These are phyloP conservation scores for Amazona ochrocephala DNA, from an alignment of 2,797 vertebrate genomes.

Conservation along the genomic window DNA sequence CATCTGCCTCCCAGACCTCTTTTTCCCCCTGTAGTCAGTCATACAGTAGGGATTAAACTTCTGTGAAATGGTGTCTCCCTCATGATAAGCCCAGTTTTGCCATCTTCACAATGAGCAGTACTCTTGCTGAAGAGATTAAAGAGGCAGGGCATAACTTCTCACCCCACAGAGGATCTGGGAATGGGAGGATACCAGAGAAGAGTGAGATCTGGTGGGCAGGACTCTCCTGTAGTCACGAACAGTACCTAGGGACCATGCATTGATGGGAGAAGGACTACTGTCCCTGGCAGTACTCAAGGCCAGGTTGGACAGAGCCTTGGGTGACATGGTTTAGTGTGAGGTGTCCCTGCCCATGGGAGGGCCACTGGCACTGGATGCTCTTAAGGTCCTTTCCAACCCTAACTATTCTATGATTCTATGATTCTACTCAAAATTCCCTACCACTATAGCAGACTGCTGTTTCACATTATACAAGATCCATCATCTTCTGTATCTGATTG, in stretches of 20 bases:
- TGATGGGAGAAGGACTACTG: neutral
- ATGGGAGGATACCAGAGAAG: neutral
- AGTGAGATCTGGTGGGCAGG: neutral
- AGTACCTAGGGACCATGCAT: neutral
- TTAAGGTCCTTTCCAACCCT: neutral
- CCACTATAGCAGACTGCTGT: neutral
- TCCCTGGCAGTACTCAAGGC: neutral
- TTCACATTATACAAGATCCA: neutral
- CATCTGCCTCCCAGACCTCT: slow-evolving; percentile 57
- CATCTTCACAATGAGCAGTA: neutral
- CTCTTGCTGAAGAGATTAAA: neutral
- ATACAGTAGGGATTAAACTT: neutral
- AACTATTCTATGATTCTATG: neutral
- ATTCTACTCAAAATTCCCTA: neutral
- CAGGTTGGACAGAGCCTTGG: neutral
- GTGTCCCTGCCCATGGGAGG: neutral
- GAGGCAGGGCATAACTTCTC: neutral
- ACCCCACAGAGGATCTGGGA: neutral
- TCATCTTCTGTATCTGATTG: neutral
- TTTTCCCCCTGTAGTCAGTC: neutral
- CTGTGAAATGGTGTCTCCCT: neutral
- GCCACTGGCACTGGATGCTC: neutral
- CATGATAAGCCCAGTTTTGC: neutral
- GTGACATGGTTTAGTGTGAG: neutral
- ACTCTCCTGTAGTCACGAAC: neutral